Evolutionary conservation across 2,888 invertebrate genomes (phyloP).

Genomic region (Platycnemis pennipes): DNA sequence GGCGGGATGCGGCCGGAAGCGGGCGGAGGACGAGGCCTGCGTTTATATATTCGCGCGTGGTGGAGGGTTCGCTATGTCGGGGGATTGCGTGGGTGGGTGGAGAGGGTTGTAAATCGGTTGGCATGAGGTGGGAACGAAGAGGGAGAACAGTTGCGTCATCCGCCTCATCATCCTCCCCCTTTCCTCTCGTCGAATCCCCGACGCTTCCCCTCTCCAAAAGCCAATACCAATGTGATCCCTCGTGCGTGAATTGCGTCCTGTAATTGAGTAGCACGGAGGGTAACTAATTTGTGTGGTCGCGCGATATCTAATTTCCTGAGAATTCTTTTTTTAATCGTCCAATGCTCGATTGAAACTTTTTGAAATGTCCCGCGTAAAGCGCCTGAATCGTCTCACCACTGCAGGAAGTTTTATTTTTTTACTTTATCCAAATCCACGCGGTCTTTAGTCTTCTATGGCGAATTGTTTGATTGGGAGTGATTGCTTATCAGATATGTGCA

Average conservation of each 20-base stretch:
- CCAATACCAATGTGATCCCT: background rate
- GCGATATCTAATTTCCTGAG: background rate
- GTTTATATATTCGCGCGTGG: background rate
- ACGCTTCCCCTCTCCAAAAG: background rate
- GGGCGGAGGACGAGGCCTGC: background rate
- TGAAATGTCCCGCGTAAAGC: background rate
- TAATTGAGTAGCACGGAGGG: background rate
- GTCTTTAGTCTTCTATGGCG: no score
- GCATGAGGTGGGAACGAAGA: background rate
- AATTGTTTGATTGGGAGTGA: no score
- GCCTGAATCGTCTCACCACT: no score
- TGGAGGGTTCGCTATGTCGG: background rate
- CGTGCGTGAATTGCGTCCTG: background rate
- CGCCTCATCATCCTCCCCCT: background rate
- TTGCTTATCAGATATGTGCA: no score
- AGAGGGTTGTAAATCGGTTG: background rate
- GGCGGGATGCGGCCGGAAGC: no score
- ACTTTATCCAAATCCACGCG: no score
- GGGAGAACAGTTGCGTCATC: background rate
- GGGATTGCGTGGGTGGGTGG: background rate
- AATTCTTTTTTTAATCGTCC: background rate
- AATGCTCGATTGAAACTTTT: background rate
- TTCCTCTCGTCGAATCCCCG: background rate
- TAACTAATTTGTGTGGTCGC: background rate
- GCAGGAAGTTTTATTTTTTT: no score